Conservation (phyloP, 35 echinoderm and acorn worm species). For the Hemicentrotus pulcherrimus region DNA sequence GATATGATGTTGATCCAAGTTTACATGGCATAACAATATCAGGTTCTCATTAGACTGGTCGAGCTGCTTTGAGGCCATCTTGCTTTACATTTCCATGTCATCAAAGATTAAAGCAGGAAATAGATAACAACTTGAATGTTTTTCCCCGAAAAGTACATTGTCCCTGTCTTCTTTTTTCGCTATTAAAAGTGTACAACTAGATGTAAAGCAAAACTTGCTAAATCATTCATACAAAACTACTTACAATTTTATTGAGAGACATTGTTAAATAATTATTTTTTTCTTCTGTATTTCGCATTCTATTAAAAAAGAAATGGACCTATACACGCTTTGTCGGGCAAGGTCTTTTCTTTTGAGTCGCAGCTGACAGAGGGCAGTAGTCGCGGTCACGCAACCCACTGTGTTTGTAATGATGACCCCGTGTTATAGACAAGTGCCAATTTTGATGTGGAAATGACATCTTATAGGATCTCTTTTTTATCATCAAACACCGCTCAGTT, state of each 20-base stretch:
- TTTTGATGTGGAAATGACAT: constrained; percentile 36
- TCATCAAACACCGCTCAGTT: background rate
- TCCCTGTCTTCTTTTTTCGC: background rate
- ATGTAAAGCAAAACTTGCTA: too few species aligned
- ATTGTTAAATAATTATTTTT: background rate
- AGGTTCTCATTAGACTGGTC: background rate
- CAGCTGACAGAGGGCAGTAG: background rate
- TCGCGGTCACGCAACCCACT: constrained; percentile 25
- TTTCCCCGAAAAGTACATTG: background rate
- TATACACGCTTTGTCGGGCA: background rate
- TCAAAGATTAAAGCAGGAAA: background rate
- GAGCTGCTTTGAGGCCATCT: background rate
- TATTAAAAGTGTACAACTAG: too few species aligned
- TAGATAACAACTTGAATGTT: background rate
- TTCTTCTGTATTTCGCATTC: background rate
- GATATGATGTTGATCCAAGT: background rate
- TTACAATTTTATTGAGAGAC: too few species aligned
- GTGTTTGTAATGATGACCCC: constrained; percentile 33
- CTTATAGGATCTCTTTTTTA: background rate
- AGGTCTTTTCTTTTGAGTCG: background rate
- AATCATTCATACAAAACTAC: too few species aligned
- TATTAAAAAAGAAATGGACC: background rate
- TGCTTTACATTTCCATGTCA: background rate
- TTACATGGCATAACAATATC: constrained; percentile 1
- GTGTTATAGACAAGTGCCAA: constrained; percentile 51